Percentiles rank a stretch among this genome's conserved stretches.
These are phyloP conservation scores for Elysia chlorotica DNA, from an alignment of 1,140 invertebrate genomes.

Conservation along the genomic window DNA sequence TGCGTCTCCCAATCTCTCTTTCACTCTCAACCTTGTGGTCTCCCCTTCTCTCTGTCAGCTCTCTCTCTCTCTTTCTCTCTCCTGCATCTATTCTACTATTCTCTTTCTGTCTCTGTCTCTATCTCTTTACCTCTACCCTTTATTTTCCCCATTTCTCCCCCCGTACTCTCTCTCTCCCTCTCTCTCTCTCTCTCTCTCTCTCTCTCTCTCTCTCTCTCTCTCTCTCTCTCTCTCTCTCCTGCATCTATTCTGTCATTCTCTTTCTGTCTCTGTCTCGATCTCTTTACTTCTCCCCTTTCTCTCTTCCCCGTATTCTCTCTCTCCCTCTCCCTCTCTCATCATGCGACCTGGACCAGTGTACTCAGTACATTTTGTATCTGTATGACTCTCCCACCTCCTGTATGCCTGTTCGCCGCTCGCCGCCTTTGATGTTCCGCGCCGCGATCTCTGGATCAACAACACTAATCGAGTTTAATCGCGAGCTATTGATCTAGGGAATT, in stretches of 20 bases:
- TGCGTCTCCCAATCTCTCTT: no score
- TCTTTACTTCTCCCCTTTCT: neutral
- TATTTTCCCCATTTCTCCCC: no score
- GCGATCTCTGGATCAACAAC: constrained; percentile 7
- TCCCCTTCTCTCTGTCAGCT: no score
- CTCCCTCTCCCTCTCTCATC: neutral
- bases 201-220: no score
- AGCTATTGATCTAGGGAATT: constrained; percentile 10
- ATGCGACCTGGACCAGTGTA: no score
- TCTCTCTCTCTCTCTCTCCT: neutral
- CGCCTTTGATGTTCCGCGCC: neutral
- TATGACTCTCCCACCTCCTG: neutral
- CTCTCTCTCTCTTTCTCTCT: no score
- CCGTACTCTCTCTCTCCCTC: no score
- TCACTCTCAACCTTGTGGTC: no score
- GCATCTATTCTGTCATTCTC: neutral
- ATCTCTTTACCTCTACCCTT: no score
- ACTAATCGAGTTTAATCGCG: constrained; percentile 25
- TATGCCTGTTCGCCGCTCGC: neutral
- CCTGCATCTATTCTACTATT: no score
- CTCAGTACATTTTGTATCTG: neutral
- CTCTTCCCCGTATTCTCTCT: neutral
- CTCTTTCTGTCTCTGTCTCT: no score
- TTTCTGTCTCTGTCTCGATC: neutral
- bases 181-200: no score